A percentile compares a stretch with the other conserved stretches of the same genome.
Evolutionary conservation across 2,888 invertebrate species (phyloP).

Genomic region (Pammene aurita): DNA sequence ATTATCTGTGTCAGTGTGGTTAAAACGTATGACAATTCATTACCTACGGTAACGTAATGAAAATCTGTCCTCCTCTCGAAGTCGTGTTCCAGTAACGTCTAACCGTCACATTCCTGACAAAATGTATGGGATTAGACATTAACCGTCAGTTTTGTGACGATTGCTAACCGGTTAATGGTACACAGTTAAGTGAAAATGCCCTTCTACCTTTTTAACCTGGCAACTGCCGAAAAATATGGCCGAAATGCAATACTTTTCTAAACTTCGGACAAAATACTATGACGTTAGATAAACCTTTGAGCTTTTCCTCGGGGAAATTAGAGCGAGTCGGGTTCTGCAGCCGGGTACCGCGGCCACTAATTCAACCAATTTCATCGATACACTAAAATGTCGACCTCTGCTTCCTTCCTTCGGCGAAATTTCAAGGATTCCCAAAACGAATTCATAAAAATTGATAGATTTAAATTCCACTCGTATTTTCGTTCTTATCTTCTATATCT

Average conservation of each 20-base stretch:
- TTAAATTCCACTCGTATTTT: no score
- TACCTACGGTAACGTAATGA: no score
- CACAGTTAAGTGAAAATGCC: no score
- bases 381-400: conserved; percentile 11
- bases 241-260: neutral
- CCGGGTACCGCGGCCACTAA: conserved; percentile 15
- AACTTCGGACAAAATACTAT: conserved; percentile 5
- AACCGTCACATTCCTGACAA: no score
- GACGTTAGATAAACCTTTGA: conserved; percentile 20
- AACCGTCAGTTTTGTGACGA: no score
- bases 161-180: no score
- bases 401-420: neutral
- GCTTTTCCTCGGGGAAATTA: conserved; percentile 68
- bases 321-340: conserved; percentile 32
- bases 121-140: no score
- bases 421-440: neutral
- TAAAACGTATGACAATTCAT: no score
- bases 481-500: no score
- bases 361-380: conserved; percentile 26
- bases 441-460: neutral
- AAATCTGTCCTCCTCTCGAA: no score
- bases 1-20: no score
- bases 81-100: no score
- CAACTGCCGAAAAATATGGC: neutral
- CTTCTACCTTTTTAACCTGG: neutral